Percentiles rank a stretch among this genome's conserved stretches.
Conservation (phyloP, 1,140 invertebrate species). For the Lerema accius region DNA sequence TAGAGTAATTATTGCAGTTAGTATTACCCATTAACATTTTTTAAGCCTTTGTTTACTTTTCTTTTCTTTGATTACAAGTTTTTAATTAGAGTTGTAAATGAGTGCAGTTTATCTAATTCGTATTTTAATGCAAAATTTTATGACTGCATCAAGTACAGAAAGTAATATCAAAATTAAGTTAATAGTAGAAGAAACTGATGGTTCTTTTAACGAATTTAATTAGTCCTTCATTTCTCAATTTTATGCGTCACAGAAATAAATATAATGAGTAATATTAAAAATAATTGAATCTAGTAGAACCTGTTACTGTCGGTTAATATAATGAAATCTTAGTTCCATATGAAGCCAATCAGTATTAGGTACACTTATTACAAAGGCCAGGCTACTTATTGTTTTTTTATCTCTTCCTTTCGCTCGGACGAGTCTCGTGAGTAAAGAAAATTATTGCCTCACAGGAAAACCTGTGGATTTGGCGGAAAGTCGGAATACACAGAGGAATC, state of each 20-base stretch:
- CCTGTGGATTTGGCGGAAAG: slow-evolving; percentile 51
- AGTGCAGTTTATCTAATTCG: no score
- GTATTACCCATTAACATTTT: no score
- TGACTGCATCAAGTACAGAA: no score
- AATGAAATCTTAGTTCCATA: slow-evolving; percentile 7
- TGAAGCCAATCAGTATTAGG: slow-evolving; percentile 18
- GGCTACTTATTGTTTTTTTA: slow-evolving; percentile 65
- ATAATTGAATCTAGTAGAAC: not conserved
- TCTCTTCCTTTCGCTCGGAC: slow-evolving; percentile 66
- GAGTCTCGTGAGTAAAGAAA: slow-evolving; percentile 57
- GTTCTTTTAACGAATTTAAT: no score
- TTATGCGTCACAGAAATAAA: no score
- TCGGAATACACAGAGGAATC: slow-evolving; percentile 46
- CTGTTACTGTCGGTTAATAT: not conserved
- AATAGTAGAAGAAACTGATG: no score
- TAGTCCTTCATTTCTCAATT: no score
- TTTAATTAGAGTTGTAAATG: no score
- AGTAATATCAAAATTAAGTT: no score
- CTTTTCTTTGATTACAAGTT: no score
- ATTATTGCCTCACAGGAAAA: slow-evolving; percentile 60
- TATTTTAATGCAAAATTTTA: no score
- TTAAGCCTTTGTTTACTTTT: no score
- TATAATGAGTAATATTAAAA: not conserved
- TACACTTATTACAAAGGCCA: slow-evolving; percentile 36
- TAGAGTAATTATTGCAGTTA: not conserved